These are phyloP conservation scores for Galerucella nymphaeae DNA, from an alignment of 2,888 invertebrate species.

Conservation along the genomic window DNA sequence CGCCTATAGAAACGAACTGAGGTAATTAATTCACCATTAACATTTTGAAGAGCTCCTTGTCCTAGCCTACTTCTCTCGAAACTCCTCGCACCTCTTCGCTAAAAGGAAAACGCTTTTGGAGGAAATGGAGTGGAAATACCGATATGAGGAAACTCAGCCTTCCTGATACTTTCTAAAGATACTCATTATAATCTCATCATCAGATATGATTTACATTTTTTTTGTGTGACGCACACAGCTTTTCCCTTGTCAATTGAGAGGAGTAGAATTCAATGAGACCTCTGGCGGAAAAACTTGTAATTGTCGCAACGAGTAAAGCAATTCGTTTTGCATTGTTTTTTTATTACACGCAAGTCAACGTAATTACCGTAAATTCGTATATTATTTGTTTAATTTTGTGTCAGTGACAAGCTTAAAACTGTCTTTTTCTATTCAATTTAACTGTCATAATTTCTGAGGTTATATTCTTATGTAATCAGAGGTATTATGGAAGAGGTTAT, in stretches of 20 bases:
- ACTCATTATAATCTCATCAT: conserved; percentile 57
- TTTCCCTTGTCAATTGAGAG: conserved; percentile 6
- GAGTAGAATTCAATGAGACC: too few species aligned
- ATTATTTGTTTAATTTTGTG: too few species aligned
- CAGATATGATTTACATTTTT: conserved; percentile 51
- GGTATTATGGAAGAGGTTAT: too few species aligned
- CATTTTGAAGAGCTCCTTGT: conserved; percentile 48
- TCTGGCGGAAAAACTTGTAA: too few species aligned
- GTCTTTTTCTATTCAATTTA: too few species aligned
- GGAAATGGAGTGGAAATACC: conserved; percentile 56
- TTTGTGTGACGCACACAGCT: not conserved
- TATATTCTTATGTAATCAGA: too few species aligned
- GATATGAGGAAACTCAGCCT: conserved; percentile 50
- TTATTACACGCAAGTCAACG: too few species aligned
- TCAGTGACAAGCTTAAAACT: too few species aligned
- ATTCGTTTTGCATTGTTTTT: too few species aligned
- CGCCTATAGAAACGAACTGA: conserved; percentile 34
- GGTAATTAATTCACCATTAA: conserved; percentile 54
- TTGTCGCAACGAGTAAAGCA: too few species aligned
- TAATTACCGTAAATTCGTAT: too few species aligned
- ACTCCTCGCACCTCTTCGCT: conserved; percentile 43
- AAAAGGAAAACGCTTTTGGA: conserved; percentile 49
- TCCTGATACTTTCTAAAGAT: conserved; percentile 53
- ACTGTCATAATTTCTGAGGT: too few species aligned
- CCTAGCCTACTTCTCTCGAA: conserved; percentile 43